Percentiles rank a stretch among this genome's conserved stretches.
Conservation (phyloP, 2,888 invertebrate species). For the Steromphala cineraria region DNA sequence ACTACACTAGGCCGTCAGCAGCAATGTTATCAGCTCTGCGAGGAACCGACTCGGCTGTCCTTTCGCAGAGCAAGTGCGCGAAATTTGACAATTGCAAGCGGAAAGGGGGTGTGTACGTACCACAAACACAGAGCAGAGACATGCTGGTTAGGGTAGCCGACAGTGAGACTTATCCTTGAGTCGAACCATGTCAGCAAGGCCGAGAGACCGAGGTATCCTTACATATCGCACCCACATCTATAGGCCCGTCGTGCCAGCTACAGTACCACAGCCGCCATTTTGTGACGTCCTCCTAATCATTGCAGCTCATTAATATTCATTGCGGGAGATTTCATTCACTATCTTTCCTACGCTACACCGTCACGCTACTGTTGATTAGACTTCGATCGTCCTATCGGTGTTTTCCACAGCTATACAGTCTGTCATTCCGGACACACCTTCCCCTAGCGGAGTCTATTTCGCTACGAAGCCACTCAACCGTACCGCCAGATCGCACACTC, state of each 20-base stretch:
- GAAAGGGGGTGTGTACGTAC: background rate
- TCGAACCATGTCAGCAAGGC: background rate
- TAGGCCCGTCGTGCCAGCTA: background rate
- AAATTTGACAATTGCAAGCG: background rate
- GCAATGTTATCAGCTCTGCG: too few species aligned
- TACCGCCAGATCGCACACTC: too few species aligned
- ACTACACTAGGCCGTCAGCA: too few species aligned
- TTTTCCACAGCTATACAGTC: too few species aligned
- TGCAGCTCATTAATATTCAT: background rate
- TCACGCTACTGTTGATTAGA: background rate
- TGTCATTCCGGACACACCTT: too few species aligned
- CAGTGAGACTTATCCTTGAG: background rate
- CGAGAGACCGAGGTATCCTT: background rate
- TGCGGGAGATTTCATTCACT: background rate
- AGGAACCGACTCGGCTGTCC: background rate
- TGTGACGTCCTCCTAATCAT: background rate
- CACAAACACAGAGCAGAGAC: background rate
- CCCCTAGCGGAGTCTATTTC: too few species aligned
- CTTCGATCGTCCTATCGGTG: too few species aligned
- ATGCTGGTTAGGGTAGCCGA: background rate
- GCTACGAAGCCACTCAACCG: too few species aligned
- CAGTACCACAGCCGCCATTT: background rate
- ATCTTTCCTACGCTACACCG: background rate
- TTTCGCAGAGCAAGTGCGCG: background rate
- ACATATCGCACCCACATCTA: background rate